These are phyloP conservation scores for Acholoe squamosa DNA, from an alignment of 2,888 invertebrate genomes.

Conservation along the genomic window DNA sequence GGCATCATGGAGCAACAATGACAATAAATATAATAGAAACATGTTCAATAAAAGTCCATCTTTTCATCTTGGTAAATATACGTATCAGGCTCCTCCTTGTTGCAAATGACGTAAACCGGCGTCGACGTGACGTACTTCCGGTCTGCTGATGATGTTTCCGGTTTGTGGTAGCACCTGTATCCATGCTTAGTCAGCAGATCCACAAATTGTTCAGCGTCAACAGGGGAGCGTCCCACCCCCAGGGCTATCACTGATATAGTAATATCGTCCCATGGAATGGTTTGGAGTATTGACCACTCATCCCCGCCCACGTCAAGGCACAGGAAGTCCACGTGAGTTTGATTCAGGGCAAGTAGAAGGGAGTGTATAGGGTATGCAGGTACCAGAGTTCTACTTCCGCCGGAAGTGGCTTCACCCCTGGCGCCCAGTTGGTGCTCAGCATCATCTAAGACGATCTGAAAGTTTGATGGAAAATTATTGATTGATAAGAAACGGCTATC, in stretches of 20 bases:
- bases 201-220: not conserved
- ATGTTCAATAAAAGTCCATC: not conserved
- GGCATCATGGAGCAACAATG: too few relatives aligned
- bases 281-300: constrained; percentile 35
- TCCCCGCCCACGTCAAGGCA: constrained; percentile 9
- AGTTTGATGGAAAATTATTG: too few relatives aligned
- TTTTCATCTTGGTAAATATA: constrained; percentile 32
- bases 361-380: constrained; percentile 12
- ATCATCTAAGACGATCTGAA: constrained; percentile 2
- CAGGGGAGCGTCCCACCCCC: not conserved
- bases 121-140: not conserved
- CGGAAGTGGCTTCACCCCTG: not conserved
- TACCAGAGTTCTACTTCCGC: constrained; percentile 2
- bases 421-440: constrained; percentile 41
- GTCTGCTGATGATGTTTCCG: not conserved
- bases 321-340: constrained; percentile 20
- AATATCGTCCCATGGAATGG: constrained; percentile 41
- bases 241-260: constrained; percentile 11
- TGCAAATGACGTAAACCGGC: not conserved
- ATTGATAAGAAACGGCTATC: too few relatives aligned
- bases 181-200: not conserved
- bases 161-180: constrained; percentile 23
- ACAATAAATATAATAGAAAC: too few relatives aligned
- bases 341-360: constrained; percentile 3
- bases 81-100: not conserved